Evolutionary conservation across 2,888 invertebrate species (phyloP).

Genomic region (Xestia c-nigrum): DNA sequence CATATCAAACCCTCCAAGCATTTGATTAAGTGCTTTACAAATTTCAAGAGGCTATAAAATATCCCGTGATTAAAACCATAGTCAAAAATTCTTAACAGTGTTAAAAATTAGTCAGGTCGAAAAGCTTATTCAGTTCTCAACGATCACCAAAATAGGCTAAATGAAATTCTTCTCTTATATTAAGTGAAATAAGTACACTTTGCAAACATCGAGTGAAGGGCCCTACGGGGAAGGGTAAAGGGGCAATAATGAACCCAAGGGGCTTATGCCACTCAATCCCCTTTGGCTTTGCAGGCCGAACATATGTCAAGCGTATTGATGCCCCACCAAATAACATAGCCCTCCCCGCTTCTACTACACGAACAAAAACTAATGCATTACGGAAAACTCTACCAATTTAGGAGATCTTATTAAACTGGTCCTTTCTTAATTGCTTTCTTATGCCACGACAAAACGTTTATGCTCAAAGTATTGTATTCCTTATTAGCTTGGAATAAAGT

Average conservation of each 20-base stretch:
- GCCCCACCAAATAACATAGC: constrained; percentile 67
- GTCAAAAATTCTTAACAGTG: neutral
- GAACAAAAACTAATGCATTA: constrained; percentile 55
- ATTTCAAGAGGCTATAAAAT: neutral
- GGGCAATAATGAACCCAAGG: constrained; percentile 87
- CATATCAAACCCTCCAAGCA: neutral
- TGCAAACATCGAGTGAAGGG: constrained; percentile 81
- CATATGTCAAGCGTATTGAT: constrained; percentile 85
- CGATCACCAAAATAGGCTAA: constrained; percentile 36
- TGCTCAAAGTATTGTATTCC: constrained; percentile 44
- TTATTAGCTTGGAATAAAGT: constrained; percentile 27
- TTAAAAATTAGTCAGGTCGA: neutral
- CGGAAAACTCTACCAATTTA: constrained; percentile 46
- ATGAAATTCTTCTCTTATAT: constrained; percentile 70
- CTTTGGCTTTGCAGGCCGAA: constrained; percentile 80
- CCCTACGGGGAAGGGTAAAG: constrained; percentile 80
- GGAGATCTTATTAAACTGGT: constrained; percentile 74
- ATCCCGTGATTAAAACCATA: neutral
- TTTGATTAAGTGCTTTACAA: neutral
- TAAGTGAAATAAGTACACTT: constrained; percentile 81
- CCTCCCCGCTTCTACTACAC: constrained; percentile 60
- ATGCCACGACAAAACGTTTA: constrained; percentile 68
- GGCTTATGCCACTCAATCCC: constrained; percentile 88
- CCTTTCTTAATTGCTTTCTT: constrained; percentile 83
- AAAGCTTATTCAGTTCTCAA: constrained; percentile 3